phyloP scores from a whole-genome alignment of 2,113 vertebrate species.

The Petromus typicus region DNA sequence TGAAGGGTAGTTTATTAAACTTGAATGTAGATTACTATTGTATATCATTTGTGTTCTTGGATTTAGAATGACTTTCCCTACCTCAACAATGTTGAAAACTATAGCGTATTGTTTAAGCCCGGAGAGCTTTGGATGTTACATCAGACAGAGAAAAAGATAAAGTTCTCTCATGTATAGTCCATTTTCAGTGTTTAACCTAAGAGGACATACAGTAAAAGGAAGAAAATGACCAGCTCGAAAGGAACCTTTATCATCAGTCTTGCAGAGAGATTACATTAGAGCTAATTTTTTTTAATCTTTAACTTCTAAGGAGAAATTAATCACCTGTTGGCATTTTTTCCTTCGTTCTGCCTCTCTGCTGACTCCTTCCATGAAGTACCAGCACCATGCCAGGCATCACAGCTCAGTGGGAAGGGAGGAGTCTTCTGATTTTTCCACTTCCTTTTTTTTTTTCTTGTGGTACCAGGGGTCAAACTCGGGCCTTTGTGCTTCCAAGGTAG shows the following conservation, averaged over 20 bases:
- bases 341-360: background rate
- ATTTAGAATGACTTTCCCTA: background rate
- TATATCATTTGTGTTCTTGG: background rate
- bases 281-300: slow-evolving; percentile 3
- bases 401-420: accelerated
- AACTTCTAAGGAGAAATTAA: background rate
- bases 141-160: background rate
- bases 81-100: background rate
- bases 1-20: background rate
- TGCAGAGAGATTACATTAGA: background rate
- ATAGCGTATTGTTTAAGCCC: background rate
- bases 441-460: no score
- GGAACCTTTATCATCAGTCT: background rate
- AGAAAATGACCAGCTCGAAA: background rate
- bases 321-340: background rate
- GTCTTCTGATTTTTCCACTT: background rate
- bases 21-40: background rate
- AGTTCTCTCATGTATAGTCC: background rate
- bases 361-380: background rate
- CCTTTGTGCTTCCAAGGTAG: no score
- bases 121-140: background rate
- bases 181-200: background rate
- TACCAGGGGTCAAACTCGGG: no score
- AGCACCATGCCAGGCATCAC: background rate
- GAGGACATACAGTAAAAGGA: background rate